phyloP scores from a whole-genome alignment of 2,113 vertebrate species.

The Tyto alba region DNA sequence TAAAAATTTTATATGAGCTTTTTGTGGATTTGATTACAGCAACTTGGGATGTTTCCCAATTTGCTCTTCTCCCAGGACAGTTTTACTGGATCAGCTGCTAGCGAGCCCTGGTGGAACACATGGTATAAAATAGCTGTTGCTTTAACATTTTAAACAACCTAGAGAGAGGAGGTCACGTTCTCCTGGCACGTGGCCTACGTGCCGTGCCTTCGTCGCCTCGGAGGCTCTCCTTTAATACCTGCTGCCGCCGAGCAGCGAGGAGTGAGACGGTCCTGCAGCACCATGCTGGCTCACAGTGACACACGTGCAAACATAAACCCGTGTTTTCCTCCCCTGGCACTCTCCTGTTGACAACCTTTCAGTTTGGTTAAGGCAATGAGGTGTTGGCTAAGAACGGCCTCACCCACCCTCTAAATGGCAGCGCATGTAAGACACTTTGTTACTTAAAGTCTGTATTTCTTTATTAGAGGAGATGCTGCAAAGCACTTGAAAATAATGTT shows the following conservation, averaged over 20 bases:
- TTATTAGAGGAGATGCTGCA: constrained; percentile 63
- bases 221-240: not conserved
- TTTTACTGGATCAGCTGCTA: constrained; percentile 30
- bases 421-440: constrained; percentile 32
- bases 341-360: not conserved
- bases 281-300: not conserved
- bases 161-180: not conserved
- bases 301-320: not conserved
- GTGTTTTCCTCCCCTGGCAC: not conserved
- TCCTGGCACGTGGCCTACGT: not conserved
- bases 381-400: not conserved
- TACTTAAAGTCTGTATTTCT: constrained; percentile 42
- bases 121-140: constrained; percentile 6
- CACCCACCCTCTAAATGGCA: constrained; percentile 28
- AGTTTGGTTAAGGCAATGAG: not conserved
- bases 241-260: not conserved
- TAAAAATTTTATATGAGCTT: constrained; percentile 24
- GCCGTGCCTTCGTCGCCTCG: not conserved
- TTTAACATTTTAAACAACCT: constrained; percentile 17
- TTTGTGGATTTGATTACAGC: constrained; percentile 33
- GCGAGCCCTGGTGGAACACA: not conserved
- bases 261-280: not conserved
- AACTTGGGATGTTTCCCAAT: constrained; percentile 27
- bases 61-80: constrained; percentile 13
- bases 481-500: constrained; percentile 62